phyloP scores from a whole-genome alignment of 2,888 invertebrate genomes.

The Trimorus sp. region DNA sequence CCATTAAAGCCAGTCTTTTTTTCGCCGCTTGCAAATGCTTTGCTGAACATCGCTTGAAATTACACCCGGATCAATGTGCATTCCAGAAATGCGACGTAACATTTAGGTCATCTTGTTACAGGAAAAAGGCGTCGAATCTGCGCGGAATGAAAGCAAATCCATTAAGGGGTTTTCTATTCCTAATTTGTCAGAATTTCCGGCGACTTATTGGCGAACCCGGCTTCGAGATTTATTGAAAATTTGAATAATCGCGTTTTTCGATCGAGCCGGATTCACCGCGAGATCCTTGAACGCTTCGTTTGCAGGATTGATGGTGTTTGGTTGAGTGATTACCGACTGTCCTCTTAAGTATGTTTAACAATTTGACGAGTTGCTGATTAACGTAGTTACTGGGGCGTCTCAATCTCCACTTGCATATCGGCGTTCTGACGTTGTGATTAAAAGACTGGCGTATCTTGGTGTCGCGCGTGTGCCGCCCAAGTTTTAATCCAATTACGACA shows the following conservation, averaged over 20 bases:
- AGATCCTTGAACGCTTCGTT: too few species aligned
- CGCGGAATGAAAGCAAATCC: conserved; percentile 26
- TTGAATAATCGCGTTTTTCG: conserved; percentile 18
- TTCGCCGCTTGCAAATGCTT: conserved; percentile 6
- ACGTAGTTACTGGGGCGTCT: conserved; percentile 11
- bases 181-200: conserved; percentile 15
- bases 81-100: conserved; percentile 22
- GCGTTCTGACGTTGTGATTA: background rate
- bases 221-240: conserved; percentile 17
- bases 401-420: conserved; percentile 13
- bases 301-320: background rate
- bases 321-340: conserved; percentile 3
- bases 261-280: background rate
- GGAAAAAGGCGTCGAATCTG: conserved; percentile 37
- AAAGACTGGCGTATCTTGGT: conserved; percentile 13
- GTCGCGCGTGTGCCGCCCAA: background rate
- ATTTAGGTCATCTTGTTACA: conserved; percentile 39
- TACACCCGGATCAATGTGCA: conserved; percentile 25
- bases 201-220: conserved; percentile 9
- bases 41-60: conserved; percentile 22
- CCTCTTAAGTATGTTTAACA: conserved; percentile 6
- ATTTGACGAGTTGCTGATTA: conserved; percentile 20
- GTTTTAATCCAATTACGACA: conserved; percentile 9
- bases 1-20: too few species aligned
- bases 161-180: conserved; percentile 26